phyloP scores from a whole-genome alignment of 2,113 vertebrate genomes.

The Orthonyx spaldingii region DNA sequence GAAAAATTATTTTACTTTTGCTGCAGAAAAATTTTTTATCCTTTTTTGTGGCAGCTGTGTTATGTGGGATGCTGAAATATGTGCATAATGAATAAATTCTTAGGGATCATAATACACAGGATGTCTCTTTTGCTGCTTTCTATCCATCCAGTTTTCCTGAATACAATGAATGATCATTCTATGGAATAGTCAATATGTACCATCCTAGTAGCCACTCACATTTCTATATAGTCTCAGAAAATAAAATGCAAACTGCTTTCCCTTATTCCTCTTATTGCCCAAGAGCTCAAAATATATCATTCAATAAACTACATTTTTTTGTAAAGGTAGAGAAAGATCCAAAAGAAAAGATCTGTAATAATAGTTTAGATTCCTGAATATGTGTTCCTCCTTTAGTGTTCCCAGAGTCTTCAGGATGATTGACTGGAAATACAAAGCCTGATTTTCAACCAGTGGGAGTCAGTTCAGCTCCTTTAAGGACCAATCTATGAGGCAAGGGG shows the following conservation, averaged over 20 bases:
- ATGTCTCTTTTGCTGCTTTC: background rate
- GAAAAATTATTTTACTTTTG: background rate
- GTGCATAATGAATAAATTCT: background rate
- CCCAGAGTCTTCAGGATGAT: background rate
- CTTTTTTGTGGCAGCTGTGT: background rate
- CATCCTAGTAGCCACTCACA: background rate
- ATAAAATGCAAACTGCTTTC: background rate
- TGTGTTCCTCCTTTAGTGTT: background rate
- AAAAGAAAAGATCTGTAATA: background rate
- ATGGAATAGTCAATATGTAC: background rate
- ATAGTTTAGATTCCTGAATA: background rate
- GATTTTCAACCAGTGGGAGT: background rate
- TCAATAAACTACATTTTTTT: background rate
- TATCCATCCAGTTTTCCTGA: background rate
- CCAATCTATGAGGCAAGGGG: background rate
- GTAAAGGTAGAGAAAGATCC: background rate
- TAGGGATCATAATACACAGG: background rate
- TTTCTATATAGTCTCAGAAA: background rate
- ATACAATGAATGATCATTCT: background rate
- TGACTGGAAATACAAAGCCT: background rate
- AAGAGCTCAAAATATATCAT: background rate
- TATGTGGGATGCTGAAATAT: background rate
- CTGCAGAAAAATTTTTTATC: background rate
- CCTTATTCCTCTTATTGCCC: background rate
- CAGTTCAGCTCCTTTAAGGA: background rate